Evolutionary conservation across 2,888 invertebrate species (phyloP).

Genomic region (Notodonta ziczac): DNA sequence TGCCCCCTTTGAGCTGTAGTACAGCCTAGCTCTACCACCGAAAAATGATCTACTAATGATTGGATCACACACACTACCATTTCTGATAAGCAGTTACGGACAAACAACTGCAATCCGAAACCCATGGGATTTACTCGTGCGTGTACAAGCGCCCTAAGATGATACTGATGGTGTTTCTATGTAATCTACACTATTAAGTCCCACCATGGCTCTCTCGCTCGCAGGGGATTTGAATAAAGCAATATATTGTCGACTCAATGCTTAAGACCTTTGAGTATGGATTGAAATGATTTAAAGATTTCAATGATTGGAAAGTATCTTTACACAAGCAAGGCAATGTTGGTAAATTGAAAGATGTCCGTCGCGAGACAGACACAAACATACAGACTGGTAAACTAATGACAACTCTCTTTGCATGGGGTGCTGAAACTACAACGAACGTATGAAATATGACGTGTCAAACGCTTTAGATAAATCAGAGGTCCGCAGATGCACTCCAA

Average conservation of each 20-base stretch:
- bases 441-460: conserved; percentile 2
- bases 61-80: too few species aligned
- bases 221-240: conserved; percentile 54
- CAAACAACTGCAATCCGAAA: neutral
- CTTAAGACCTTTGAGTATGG: conserved; percentile 18
- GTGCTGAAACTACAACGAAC: neutral
- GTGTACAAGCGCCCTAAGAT: conserved; percentile 43
- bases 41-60: too few species aligned
- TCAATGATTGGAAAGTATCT: too few species aligned
- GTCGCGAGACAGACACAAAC: too few species aligned
- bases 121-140: conserved; percentile 8
- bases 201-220: conserved; percentile 46
- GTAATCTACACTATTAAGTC: conserved; percentile 75
- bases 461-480: conserved; percentile 66
- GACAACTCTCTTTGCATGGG: neutral
- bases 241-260: conserved; percentile 9
- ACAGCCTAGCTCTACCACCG: too few species aligned
- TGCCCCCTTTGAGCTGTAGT: too few species aligned
- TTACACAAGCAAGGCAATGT: too few species aligned
- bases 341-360: too few species aligned
- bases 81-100: neutral
- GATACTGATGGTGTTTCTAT: conserved; percentile 76
- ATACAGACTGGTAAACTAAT: too few species aligned
- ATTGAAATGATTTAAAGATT: neutral
- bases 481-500: conserved; percentile 65